Evolutionary conservation across 2,888 invertebrate genomes (phyloP), one percentile per base, ranked within the genome.

Genomic region (Ormyrus pomaceus): DNA sequence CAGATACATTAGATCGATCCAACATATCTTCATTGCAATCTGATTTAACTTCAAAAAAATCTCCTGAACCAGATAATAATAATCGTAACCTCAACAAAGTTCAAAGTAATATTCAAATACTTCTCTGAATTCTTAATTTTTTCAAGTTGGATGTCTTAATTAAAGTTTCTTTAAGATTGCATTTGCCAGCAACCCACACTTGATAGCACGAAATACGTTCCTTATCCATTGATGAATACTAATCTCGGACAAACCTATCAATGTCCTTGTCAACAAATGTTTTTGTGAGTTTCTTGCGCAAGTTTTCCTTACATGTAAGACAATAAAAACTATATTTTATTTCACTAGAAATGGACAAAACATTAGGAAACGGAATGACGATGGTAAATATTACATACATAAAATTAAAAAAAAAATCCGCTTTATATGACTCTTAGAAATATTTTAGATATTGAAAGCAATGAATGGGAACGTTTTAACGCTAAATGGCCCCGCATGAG

Each of bases 21-120:
- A 86, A 88, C 72, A 58, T 83, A 74, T 85, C 85, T 7, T 87
- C 86, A 11, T 76, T 86, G 45, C 82, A 77, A 13, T 83, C 86
- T 4, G 87, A 88, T 59, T 45, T 59, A 50, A 84, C 71, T 73
- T 84, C 82, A 13, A 76, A 72, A 7, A 79, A 79, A 34, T 8
- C 59, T 59, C 5, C 65, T 13, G 66, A 70, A 34, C 5, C 19
- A 50, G 58, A 70, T 19, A 64, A 45, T 19, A 46, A n/a, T 9
- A 70, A 69, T 34, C 13, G 11, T 61, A 71, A 78, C 65, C 59
- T 75, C 10, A 65, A 73, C 10, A 62, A 58, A 65, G 34, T 46
- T 9, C 64, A 69, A 79, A 77, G 76, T 81, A 81, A 65, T 58
- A 7, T 48, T 13, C n/a, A 59, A 34, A 45, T 11, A 56, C 9